Percentiles rank a stretch among this genome's conserved stretches.
These are phyloP conservation scores for Andinoacara biseriatus DNA, from an alignment of 2,113 vertebrate genomes.

Conservation along the genomic window DNA sequence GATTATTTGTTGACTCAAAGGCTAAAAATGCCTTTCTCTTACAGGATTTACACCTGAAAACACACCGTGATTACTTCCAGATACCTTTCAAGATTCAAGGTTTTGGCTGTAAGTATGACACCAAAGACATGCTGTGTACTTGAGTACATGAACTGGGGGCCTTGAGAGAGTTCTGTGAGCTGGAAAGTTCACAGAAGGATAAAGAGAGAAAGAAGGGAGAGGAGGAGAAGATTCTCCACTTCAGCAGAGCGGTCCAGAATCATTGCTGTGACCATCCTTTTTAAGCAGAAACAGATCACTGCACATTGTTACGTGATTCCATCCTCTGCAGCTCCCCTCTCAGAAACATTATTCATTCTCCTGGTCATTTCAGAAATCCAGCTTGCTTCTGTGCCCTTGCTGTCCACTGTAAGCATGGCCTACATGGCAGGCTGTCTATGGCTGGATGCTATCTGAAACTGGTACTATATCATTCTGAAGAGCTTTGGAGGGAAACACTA, in stretches of 20 bases:
- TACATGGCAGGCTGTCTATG: constrained; percentile 30
- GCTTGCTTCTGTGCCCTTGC: constrained; percentile 20
- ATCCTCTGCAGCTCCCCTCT: constrained; percentile 52
- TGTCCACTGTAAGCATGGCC: constrained; percentile 46
- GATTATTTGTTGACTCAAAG: neutral
- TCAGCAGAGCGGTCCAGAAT: constrained; percentile 37
- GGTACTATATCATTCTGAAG: constrained; percentile 33
- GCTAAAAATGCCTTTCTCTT: constrained; percentile 44
- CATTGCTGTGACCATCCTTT: constrained; percentile 58
- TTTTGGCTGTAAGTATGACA: constrained; percentile 71
- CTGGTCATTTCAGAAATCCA: constrained; percentile 27
- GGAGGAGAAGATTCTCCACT: constrained; percentile 30
- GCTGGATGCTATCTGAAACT: constrained; percentile 44
- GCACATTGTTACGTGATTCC: constrained; percentile 53
- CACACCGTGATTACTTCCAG: constrained; percentile 61
- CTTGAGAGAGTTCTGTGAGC: constrained; percentile 9
- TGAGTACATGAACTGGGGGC: neutral
- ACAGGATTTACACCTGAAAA: constrained; percentile 56
- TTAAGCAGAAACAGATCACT: constrained; percentile 61
- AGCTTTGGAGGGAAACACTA: constrained; percentile 22
- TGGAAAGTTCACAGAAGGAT: constrained; percentile 11
- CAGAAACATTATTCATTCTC: constrained; percentile 47
- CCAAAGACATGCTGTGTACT: neutral
- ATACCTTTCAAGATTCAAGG: constrained; percentile 52
- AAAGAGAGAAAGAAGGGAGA: neutral